These are phyloP conservation scores for Steatornis caripensis DNA, from an alignment of 2,113 vertebrate species.

Conservation along the genomic window DNA sequence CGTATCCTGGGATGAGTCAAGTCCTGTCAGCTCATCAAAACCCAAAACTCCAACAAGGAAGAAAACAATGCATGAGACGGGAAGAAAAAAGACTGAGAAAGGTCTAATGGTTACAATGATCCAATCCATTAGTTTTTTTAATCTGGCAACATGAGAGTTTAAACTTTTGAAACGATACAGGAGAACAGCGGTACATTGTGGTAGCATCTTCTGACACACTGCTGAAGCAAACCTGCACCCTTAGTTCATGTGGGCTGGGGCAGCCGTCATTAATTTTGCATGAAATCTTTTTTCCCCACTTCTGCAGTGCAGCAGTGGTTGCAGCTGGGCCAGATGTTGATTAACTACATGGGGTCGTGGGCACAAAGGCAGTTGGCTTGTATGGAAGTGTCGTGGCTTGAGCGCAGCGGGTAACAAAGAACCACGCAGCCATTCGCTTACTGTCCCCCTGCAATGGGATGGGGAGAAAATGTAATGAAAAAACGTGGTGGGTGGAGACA, in stretches of 20 bases:
- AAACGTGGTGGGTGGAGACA: too few species aligned
- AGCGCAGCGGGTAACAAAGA: too few species aligned
- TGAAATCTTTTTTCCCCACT: neutral
- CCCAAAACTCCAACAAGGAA: neutral
- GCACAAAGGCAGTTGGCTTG: neutral
- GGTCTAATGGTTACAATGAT: neutral
- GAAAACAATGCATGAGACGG: neutral
- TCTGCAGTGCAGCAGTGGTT: neutral
- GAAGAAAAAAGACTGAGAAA: neutral
- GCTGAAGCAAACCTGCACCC: neutral
- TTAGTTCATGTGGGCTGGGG: fast-evolving
- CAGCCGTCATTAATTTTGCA: neutral
- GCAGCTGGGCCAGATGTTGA: neutral
- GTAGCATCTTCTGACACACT: neutral
- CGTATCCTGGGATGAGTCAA: fast-evolving
- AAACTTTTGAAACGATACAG: neutral
- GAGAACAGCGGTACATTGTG: neutral
- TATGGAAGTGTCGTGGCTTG: too few species aligned
- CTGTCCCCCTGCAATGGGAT: too few species aligned
- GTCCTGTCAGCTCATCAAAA: neutral
- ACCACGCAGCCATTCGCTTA: too few species aligned
- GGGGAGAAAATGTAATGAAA: too few species aligned
- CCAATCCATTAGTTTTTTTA: neutral
- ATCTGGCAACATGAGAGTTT: neutral
- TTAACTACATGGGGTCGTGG: neutral